Evolutionary conservation across 1,140 invertebrate species (phyloP), one percentile per base, ranked within the genome.

Genomic region (Calliopsis andreniformis): DNA sequence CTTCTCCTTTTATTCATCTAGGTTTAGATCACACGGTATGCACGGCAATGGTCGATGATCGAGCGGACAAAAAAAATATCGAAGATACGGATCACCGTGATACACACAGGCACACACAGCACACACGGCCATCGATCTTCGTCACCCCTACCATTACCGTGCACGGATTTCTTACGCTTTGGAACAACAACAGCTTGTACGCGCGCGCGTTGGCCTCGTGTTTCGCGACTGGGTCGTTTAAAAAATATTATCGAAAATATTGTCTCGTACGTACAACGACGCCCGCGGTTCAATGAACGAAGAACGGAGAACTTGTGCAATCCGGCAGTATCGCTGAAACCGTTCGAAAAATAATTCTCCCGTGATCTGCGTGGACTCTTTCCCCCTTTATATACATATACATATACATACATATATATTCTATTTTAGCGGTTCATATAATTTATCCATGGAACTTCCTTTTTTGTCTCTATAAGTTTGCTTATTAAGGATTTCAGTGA

Each of bases 231-330:
- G 78, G 64, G 77, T 82, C 76, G 80, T 83, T 78, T 83, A 84
- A 84, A 84, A 84, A 84, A 84, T 84, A 84, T 84, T 84, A 84
- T 84, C 82, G 82, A 84, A 84, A 84, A 84, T 84, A 84, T 84
- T 84, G 82, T 84, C 82, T 83, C 80, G 77, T 84, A 84, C 80
- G 56, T 84, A 83, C 69, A 83, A 82, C 43, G 70, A 71, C 76
- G 51, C 77, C 79, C 81, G 80, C 81, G 80, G 64, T 47, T n/a
- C 30, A 64, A 77, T 25, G 20, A 55, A 62, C 39, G n/a, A 75
- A 51, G 59, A 73, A 69, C 53, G 73, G 66, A 76, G 73, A 76
- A n/a, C 10, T 14, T 16, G 43, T 32, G 30, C 55, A 18, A 28
- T 2, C 42, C 18, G 32, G 42, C 49, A 32, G 49, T 42, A 6